phyloP scores from a whole-genome alignment of 2,113 vertebrate species.

The Motacilla tschutschensis region DNA sequence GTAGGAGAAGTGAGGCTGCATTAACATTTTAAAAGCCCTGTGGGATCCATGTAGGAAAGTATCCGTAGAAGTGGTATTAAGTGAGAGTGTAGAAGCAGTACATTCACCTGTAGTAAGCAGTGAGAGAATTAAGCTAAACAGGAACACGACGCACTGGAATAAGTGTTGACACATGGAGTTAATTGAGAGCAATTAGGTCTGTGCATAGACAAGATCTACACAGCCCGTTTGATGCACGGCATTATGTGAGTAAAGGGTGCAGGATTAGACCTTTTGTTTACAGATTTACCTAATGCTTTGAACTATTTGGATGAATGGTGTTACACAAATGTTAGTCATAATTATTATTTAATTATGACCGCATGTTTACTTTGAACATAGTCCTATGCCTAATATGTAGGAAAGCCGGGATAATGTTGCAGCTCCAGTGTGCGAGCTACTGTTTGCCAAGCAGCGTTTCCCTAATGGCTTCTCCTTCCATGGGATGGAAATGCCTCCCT shows the following conservation, averaged over 20 bases:
- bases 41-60: not conserved
- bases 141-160: not conserved
- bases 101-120: not conserved
- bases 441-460: conserved; percentile 34
- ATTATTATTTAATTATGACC: conserved; percentile 38
- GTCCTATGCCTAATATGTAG: conserved; percentile 17
- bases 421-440: not conserved
- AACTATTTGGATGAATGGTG: conserved; percentile 28
- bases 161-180: conserved; percentile 40
- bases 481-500: conserved; percentile 5
- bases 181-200: conserved; percentile 56
- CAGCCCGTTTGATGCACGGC: conserved; percentile 11
- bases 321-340: conserved; percentile 41
- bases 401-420: conserved; percentile 5
- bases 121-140: conserved; percentile 4
- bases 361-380: conserved; percentile 54
- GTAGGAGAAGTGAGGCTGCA: not conserved
- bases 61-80: not conserved
- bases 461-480: conserved; percentile 10
- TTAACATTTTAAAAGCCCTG: not conserved
- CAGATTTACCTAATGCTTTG: conserved; percentile 34
- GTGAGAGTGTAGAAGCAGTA: not conserved
- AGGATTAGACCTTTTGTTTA: conserved; percentile 61
- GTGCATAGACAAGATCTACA: conserved; percentile 51
- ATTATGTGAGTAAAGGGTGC: conserved; percentile 39